These are phyloP conservation scores for Catharus minimus DNA, from an alignment of 2,113 vertebrate genomes.

Conservation along the genomic window DNA sequence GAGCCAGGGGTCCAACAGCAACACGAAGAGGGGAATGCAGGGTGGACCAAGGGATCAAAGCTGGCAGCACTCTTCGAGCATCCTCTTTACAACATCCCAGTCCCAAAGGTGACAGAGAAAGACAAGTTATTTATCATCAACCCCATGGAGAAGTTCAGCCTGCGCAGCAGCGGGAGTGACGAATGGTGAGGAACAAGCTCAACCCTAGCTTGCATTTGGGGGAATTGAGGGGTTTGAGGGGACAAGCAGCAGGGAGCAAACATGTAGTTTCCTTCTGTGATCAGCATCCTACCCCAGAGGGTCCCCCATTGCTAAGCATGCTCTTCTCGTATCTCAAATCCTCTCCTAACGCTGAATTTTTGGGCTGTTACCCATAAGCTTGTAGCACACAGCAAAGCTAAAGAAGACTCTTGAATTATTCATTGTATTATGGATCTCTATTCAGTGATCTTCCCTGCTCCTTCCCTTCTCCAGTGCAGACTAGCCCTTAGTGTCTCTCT, in stretches of 20 bases:
- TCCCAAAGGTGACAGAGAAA: conserved; percentile 55
- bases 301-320: fast-evolving
- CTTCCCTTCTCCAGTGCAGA: background rate
- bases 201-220: background rate
- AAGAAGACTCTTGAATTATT: background rate
- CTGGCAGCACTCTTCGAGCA: conserved; percentile 78
- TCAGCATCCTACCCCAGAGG: background rate
- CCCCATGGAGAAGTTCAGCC: conserved; percentile 64
- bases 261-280: fast-evolving
- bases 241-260: background rate
- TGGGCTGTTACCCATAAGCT: background rate
- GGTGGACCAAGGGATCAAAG: conserved; percentile 36
- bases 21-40: fast-evolving
- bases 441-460: background rate
- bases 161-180: conserved; percentile 57
- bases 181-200: conserved; percentile 74
- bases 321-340: background rate
- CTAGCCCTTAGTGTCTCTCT: background rate
- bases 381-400: background rate
- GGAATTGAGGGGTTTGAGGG: background rate
- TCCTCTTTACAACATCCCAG: conserved; percentile 74
- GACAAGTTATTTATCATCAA: conserved; percentile 80
- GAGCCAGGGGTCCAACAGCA: background rate
- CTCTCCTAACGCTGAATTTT: background rate
- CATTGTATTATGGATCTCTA: background rate